A percentile compares a stretch with the other conserved stretches of the same genome.
Conservation (phyloP, 2,113 vertebrate genomes). For the Rattus rattus region DNA sequence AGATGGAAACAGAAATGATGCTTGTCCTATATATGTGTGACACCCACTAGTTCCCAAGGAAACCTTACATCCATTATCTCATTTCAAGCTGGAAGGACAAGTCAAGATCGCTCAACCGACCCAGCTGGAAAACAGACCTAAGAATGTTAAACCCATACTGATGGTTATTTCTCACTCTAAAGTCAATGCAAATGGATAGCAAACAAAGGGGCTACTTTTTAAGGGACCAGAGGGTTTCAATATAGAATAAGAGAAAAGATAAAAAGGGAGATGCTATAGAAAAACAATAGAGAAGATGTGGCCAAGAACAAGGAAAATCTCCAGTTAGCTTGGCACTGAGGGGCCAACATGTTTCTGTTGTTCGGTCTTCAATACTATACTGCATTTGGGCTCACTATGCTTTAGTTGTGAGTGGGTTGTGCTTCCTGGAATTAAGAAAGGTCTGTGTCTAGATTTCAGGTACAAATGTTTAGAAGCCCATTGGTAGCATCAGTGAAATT, state of each 20-base stretch:
- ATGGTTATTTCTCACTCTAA: not conserved
- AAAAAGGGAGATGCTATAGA: not conserved
- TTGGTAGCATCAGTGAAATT: not conserved
- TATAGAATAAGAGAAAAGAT: not conserved
- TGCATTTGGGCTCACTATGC: not conserved
- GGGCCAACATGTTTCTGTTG: not conserved
- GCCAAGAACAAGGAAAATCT: not conserved
- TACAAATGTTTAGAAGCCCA: not conserved
- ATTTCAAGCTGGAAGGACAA: not conserved
- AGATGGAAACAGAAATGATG: conserved; percentile 35
- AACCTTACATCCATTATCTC: not conserved
- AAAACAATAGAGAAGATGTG: not conserved
- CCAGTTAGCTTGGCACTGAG: not conserved
- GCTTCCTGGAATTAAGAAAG: not conserved
- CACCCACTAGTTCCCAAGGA: not conserved
- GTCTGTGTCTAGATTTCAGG: not conserved
- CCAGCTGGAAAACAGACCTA: not conserved
- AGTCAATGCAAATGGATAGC: not conserved
- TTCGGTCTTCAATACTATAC: not conserved
- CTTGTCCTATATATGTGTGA: not conserved
- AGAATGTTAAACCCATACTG: not conserved
- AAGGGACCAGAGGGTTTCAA: not conserved
- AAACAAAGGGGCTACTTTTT: not conserved
- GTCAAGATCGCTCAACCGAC: not conserved
- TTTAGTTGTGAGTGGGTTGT: not conserved